Base-by-base conservation (phyloP, 2,113 vertebrate genomes). In the Cacatua alba region DNA sequence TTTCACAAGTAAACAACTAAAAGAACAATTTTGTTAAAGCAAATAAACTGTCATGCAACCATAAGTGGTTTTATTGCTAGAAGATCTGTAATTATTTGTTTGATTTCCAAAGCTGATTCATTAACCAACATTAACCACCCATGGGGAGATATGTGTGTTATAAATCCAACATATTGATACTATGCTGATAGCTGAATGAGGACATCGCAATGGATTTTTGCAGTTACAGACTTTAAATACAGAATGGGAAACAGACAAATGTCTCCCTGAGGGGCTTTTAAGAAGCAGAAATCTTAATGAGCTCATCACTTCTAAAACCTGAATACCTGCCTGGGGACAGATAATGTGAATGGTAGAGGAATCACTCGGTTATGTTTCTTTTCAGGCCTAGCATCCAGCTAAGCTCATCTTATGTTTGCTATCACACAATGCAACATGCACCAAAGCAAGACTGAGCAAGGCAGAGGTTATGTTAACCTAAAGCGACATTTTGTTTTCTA, bases 281-380 rank as follows among this genome's bases (percentile, higher is more conserved):
- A 96, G 94, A 91, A 97, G 77, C 76, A 95, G 85, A 96, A 88
- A 51, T 82, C 86, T 92, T 96, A 97, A 97, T 94, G 88, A 97
- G 80, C 80, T 97, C 89, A 98, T 97, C 89, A 90, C 70, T 97
- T 94, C 85, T 17, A 93, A 97, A 98, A 88, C 43, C 90, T 92
- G 88, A 95, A 96, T 94, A 94, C 64, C 90, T 91, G 92, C 92
- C 96, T 96, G 80, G 91, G 90, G 92, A 94, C 85, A 97, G 91
- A 72, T 43, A 76, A 72, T 25, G 41, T 76, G 85, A 97, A 95
- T 76, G 25, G 62, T 48, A 97, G 91, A 93, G n/a, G 35, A 88
- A 68, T 90, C 87, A 79, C 3, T 20, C 3, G 3, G 74, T 83
- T 86, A 37, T 7, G 6, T 79, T 94, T 83, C 64, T 95, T 46